These are phyloP conservation scores for Melanchra persicariae DNA, from an alignment of 2,888 invertebrate genomes.

Conservation along the genomic window DNA sequence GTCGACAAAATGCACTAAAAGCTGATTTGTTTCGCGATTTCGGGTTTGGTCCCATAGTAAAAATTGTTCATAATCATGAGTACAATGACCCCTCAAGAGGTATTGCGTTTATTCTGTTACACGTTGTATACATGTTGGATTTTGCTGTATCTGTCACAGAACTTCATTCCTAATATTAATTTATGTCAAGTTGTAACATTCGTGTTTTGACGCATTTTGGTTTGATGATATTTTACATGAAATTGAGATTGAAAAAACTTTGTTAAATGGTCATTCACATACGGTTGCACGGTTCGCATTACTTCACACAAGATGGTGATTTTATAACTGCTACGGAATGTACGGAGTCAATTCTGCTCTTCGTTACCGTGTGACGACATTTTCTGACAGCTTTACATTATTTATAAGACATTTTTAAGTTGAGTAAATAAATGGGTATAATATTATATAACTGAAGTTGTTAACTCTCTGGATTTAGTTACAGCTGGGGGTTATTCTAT, in stretches of 20 bases:
- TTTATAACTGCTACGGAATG: conserved; percentile 47
- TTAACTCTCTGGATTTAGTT: conserved; percentile 58
- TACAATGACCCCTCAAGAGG: too few relatives aligned
- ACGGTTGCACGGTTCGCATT: conserved; percentile 54
- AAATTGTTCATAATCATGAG: too few relatives aligned
- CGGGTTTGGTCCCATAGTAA: too few relatives aligned
- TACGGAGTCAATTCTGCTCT: conserved; percentile 47
- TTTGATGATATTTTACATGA: conserved; percentile 32
- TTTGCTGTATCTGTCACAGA: conserved; percentile 47
- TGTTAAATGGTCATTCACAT: conserved; percentile 18
- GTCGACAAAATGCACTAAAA: too few relatives aligned
- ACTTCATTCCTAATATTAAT: conserved; percentile 58
- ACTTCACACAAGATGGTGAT: conserved; percentile 42
- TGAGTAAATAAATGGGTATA: conserved; percentile 63
- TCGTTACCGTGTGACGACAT: conserved; percentile 72
- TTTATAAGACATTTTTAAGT: conserved; percentile 78
- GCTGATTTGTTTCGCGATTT: too few relatives aligned
- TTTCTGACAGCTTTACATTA: conserved; percentile 87
- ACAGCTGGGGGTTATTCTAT: conserved; percentile 63
- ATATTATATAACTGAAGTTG: conserved; percentile 50
- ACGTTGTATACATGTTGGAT: conserved; percentile 34
- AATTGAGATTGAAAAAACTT: conserved; percentile 28
- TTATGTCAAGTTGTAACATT: conserved; percentile 41
- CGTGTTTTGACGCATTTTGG: conserved; percentile 52
- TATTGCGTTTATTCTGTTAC: too few relatives aligned